Evolutionary conservation across 2,797 vertebrate genomes (phyloP).

Genomic region (Manis javanica): DNA sequence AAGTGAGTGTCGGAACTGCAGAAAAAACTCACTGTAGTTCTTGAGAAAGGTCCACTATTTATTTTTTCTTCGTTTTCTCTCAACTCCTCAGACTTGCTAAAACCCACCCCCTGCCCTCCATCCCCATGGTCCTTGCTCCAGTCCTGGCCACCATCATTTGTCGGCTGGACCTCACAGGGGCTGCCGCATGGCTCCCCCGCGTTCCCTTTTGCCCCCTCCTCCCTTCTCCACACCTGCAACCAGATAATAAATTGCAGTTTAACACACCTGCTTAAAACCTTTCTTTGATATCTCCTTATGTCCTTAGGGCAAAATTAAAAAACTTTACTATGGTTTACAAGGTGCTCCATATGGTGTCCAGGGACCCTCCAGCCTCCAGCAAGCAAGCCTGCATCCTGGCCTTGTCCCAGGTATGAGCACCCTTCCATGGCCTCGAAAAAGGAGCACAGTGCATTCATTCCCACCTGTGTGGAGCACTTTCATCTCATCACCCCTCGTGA

Average conservation of each 20-base stretch:
- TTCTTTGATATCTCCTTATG: not conserved
- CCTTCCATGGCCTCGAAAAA: not conserved
- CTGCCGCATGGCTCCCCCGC: not conserved
- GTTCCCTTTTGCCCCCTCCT: not conserved
- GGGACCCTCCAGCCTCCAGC: not conserved
- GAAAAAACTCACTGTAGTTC: not conserved
- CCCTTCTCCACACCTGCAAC: not conserved
- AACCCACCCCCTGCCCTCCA: not conserved
- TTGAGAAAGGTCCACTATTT: not conserved
- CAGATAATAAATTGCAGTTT: not conserved
- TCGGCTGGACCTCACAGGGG: not conserved
- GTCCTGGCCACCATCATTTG: not conserved
- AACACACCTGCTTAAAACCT: not conserved
- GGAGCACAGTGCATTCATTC: not conserved
- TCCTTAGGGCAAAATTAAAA: not conserved
- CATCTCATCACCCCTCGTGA: not conserved
- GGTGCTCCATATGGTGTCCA: not conserved
- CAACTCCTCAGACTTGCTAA: not conserved
- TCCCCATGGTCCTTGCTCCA: fast-evolving
- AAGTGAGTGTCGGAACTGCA: not conserved
- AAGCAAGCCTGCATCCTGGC: not conserved
- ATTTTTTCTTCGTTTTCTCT: not conserved
- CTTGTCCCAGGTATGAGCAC: not conserved
- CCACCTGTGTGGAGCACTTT: not conserved
- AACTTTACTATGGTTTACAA: not conserved